Evolutionary conservation across 2,113 vertebrate species (phyloP).

Genomic region (Bostrychus sinensis): DNA sequence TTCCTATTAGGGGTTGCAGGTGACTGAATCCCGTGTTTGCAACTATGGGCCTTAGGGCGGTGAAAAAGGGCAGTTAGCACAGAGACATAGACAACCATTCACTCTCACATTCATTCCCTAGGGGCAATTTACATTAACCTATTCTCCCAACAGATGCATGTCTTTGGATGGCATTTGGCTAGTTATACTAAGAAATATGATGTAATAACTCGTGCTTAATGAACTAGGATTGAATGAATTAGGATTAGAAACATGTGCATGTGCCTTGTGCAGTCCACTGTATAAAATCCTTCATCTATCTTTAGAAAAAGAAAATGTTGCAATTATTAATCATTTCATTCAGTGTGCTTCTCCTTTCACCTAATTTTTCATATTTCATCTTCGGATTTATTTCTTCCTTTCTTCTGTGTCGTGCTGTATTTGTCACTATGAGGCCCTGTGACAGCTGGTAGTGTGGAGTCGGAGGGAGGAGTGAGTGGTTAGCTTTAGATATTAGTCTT

Average conservation of each 20-base stretch:
- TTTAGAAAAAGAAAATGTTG: constrained; percentile 37
- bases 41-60: no score
- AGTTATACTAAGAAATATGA: no score
- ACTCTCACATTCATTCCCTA: background rate
- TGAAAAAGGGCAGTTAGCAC: no score
- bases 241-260: no score
- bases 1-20: no score
- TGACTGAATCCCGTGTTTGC: no score
- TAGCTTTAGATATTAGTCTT: constrained; percentile 67
- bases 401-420: constrained; percentile 14
- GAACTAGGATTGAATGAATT: no score
- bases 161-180: no score
- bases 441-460: constrained; percentile 48
- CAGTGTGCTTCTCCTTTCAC: background rate
- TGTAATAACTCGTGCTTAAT: no score
- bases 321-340: constrained; percentile 19
- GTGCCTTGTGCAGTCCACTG: background rate
- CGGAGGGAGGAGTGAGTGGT: constrained; percentile 61
- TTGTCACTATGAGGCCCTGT: constrained; percentile 57
- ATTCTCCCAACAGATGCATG: background rate
- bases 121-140: background rate
- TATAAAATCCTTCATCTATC: constrained; percentile 15
- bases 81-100: background rate
- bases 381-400: background rate
- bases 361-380: background rate